Evolutionary conservation across 2,113 vertebrate species (phyloP).

Genomic region (Laticauda colubrina): DNA sequence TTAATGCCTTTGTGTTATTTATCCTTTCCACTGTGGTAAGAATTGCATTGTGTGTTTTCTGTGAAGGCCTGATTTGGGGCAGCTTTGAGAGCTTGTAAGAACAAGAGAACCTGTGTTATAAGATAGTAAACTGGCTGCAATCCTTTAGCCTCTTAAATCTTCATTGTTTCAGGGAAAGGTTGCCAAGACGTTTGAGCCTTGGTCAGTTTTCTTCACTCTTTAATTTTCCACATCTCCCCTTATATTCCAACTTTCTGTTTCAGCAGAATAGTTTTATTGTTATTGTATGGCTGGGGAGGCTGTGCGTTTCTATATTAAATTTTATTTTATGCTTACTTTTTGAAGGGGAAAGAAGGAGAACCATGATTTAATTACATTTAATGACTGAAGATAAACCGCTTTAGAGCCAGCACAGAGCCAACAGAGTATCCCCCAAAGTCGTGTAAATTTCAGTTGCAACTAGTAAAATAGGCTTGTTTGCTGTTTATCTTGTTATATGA

Average conservation of each 20-base stretch:
- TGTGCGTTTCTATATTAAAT: neutral
- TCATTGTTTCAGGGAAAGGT: neutral
- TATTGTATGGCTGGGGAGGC: neutral
- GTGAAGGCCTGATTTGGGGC: neutral
- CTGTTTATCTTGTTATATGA: neutral
- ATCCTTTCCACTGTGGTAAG: neutral
- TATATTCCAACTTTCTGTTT: neutral
- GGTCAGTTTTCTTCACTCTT: neutral
- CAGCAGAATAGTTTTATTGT: slow-evolving; percentile 1
- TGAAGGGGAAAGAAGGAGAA: neutral
- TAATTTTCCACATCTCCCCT: neutral
- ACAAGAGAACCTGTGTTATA: slow-evolving; percentile 26
- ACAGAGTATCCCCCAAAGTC: neutral
- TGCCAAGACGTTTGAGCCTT: slow-evolving; percentile 18
- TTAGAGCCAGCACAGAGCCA: neutral
- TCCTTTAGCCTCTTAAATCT: slow-evolving; percentile 20
- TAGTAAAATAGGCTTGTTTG: neutral
- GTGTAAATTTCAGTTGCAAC: neutral
- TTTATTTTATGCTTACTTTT: neutral
- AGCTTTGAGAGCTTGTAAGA: neutral
- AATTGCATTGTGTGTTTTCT: neutral
- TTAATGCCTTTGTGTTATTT: neutral
- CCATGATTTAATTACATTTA: neutral
- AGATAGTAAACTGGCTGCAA: slow-evolving; percentile 29
- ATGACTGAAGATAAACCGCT: neutral